Base-by-base conservation (phyloP, 2,888 invertebrate genomes). In the Pherbina coryleti region DNA sequence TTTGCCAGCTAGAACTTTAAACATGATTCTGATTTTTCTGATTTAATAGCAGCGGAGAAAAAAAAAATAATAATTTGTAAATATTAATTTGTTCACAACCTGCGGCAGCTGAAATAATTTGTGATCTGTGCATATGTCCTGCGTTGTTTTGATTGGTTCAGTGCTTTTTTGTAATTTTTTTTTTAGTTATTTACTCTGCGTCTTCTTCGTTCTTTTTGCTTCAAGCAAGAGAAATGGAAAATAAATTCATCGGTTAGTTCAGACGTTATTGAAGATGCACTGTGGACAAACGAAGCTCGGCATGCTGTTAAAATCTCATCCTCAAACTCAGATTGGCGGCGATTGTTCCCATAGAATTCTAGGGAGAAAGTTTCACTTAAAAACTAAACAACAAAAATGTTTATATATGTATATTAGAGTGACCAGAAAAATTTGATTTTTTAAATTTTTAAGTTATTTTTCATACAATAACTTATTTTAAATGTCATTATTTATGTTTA, bases 91-190 rank as follows among this genome's bases (percentile, higher is more conserved):
- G 44, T 44, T 44, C 44, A 44, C 44, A 44, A 44, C 44, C 44
- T 44, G 11, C 14, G 44, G 44, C 44, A 44, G 11, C 14, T 44
- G 44, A 44, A 44, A 44, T 44, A 44, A 44, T 11, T 44, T 66
- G 51, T 77, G 25, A 55, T 22, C 51, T 44, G 66, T 64, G 62
- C 60, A 31, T 28, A 76, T 70, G 71, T 66, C 64, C 64, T 64
- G 34, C 67, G 49, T 75, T 62, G 34, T 57, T 69, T n/a, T 64
- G 57, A 76, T 76, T 76, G 74, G 53, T 82, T 81, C 75, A 78
- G 78, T 83, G 82, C 81, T 83, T 81, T 81, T 79, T 79, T 81
- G 82, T 81, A 83, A 83, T 83, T 82, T 82, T 81, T 82, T 81
- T 82, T 83, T n/a, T n/a, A n/a, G 81, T 81, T 81, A 81, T 81